Conservation (phyloP, 2,113 vertebrate genomes). For the Cricetomys ansorgei region DNA sequence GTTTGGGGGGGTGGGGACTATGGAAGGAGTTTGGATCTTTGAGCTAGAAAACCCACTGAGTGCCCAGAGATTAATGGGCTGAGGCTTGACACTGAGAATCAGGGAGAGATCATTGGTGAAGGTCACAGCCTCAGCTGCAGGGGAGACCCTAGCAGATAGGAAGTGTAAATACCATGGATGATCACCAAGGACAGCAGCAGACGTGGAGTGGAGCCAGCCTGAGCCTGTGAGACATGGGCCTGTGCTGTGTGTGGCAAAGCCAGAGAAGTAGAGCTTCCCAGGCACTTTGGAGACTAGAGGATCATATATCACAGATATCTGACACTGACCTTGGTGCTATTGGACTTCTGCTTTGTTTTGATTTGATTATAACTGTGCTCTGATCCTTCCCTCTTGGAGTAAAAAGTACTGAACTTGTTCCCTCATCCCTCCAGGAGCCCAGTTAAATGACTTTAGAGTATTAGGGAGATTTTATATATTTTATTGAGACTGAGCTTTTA, state of each 20-base stretch:
- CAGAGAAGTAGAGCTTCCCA: neutral
- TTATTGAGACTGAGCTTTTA: neutral
- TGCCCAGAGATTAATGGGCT: neutral
- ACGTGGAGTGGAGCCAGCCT: no score
- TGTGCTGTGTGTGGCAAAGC: neutral
- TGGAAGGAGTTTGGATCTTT: neutral
- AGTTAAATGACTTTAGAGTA: neutral
- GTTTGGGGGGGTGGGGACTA: neutral
- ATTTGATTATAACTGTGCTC: neutral
- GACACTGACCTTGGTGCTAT: neutral
- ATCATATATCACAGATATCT: neutral
- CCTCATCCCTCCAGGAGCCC: neutral
- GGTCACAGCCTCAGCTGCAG: neutral
- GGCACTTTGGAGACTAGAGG: neutral
- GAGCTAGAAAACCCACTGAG: neutral
- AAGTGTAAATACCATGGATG: neutral
- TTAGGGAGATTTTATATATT: neutral
- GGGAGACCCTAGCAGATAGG: neutral
- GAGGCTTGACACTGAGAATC: no score
- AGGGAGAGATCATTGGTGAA: neutral
- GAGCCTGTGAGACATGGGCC: neutral
- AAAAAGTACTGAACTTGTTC: neutral
- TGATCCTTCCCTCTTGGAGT: neutral
- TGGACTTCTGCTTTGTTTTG: neutral
- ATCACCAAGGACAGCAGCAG: neutral